Evolutionary conservation across 1,140 invertebrate species (phyloP), one percentile per base, ranked within the genome.

Genomic region (Orussus abietinus): DNA sequence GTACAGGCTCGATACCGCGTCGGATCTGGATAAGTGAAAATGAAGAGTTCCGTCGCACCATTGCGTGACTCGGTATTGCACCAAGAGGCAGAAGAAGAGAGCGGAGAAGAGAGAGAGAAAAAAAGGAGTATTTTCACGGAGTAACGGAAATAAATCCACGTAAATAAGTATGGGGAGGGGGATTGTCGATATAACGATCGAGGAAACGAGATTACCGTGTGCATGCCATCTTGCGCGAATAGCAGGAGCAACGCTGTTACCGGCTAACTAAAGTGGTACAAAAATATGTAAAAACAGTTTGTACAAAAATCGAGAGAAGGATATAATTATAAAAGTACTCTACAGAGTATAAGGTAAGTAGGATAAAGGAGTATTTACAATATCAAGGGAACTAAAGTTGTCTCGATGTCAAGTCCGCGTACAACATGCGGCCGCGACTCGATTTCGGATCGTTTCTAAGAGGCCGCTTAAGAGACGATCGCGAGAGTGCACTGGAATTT

Each of bases 211-310:
- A 57, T 64, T 64, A 66, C 41, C 53, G 37, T 59, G 48, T 45
- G 55, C 52, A 13, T 18, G 48, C 39, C 42, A 50, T 51, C 52
- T 63, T 64, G 65, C 30, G 42, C 46, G 55, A 64, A 34, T 49
- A 43, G 41, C 45, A 55, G 20, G 28, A 45, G 45, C 51, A 58
- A 38, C 49, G n/a, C n/a, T n/a, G n/a, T 51, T 47, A 42, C 45
- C 42, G 39, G 29, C 38, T 55, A 49, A 56, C 49, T 51, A 53
- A 60, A 26, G 38, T 33, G 26, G 47, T 55, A 57, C 45, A 66
- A 55, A 61, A 62, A 62, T 60, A 62, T 64, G 55, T 72, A 69
- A 69, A 70, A 69, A 69, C 62, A 69, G 59, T 72, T 70, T 72
- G 67, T 71, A 72, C 69, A 72, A 71, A 61, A 68, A 57, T 61